Conservation (phyloP, 2,888 invertebrate species). For the Lepas anatifera region DNA sequence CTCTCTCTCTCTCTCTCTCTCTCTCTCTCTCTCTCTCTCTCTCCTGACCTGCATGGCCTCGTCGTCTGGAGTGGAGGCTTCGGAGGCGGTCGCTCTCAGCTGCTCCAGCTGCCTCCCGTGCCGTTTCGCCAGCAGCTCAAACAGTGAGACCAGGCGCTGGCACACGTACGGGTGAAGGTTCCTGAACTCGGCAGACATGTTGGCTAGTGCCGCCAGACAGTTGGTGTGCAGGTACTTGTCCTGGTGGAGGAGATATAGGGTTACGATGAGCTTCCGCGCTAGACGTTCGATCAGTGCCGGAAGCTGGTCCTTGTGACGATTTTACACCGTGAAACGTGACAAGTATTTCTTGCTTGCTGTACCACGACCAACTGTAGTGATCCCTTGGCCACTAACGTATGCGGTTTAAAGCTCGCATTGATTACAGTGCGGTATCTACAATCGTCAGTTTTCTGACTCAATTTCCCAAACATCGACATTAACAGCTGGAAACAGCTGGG, state of each 20-base stretch:
- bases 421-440: no score
- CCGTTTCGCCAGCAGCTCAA: slow-evolving; percentile 80
- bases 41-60: background rate
- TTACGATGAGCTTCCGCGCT: no score
- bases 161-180: slow-evolving; percentile 91
- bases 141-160: slow-evolving; percentile 80
- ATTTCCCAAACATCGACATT: no score
- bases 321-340: no score
- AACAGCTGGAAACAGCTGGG: no score
- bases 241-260: slow-evolving; percentile 35
- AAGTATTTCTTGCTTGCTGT: no score
- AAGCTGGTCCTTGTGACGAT: no score
- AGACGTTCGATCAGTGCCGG: no score
- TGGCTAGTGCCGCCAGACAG: slow-evolving; percentile 93
- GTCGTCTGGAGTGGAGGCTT: background rate
- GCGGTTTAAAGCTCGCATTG: no score
- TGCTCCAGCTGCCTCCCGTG: slow-evolving; percentile 38
- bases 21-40: background rate
- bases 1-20: background rate
- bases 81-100: background rate
- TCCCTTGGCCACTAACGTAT: no score
- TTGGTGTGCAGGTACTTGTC: slow-evolving; percentile 98
- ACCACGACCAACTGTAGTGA: no score
- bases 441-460: no score
- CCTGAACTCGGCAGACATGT: slow-evolving; percentile 86